Percentiles rank a stretch among this genome's conserved stretches.
Conservation (phyloP, 2,797 vertebrate genomes). For the Numenius phaeopus region DNA sequence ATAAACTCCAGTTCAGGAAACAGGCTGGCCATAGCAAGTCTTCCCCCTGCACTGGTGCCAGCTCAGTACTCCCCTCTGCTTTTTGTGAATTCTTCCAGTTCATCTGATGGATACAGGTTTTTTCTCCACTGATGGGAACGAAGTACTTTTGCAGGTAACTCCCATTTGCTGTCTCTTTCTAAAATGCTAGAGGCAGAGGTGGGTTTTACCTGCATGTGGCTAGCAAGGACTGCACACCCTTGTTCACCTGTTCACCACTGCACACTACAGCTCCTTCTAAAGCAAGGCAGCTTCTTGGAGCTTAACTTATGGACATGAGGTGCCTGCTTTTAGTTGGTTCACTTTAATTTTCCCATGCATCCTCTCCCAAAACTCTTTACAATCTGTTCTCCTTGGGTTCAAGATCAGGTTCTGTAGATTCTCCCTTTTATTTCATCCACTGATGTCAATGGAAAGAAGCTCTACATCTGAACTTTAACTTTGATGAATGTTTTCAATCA, state of each 20-base stretch:
- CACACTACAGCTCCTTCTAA: background rate
- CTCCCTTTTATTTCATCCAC: background rate
- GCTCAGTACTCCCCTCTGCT: background rate
- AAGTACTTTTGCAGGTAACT: background rate
- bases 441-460: background rate
- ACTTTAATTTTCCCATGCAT: background rate
- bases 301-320: background rate
- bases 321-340: background rate
- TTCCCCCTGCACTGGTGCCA: background rate
- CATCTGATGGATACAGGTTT: background rate
- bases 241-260: background rate
- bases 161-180: accelerated
- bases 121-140: background rate
- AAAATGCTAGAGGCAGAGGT: background rate
- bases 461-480: background rate
- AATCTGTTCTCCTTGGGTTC: background rate
- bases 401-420: background rate
- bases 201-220: background rate
- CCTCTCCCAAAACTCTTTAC: background rate
- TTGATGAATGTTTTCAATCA: background rate
- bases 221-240: background rate
- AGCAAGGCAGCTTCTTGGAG: background rate
- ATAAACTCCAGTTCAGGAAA: background rate
- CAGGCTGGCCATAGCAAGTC: background rate
- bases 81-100: background rate